Evolutionary conservation across 2,113 vertebrate species (phyloP).

Genomic region (Panthera uncia): DNA sequence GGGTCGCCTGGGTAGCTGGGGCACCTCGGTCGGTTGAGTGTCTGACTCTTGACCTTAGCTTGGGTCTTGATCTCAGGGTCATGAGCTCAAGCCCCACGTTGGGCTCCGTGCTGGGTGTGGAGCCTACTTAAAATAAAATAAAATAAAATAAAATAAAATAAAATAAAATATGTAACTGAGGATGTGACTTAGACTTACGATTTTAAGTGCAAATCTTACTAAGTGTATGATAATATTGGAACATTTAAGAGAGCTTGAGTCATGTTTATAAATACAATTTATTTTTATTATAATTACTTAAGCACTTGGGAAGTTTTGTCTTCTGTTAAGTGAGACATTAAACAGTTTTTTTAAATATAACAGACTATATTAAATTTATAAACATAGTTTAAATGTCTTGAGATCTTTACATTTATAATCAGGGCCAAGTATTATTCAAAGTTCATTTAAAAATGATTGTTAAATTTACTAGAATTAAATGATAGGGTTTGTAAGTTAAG

Average conservation of each 20-base stretch:
- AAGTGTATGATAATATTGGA: neutral
- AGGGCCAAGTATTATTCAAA: neutral
- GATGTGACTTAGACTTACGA: neutral
- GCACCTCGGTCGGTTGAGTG: too few relatives aligned
- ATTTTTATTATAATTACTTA: constrained; percentile 17
- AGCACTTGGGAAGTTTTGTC: neutral
- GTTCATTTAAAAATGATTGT: neutral
- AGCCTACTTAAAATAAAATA: too few relatives aligned
- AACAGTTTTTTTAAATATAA: neutral
- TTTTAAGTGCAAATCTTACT: constrained; percentile 33
- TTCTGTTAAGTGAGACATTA: neutral
- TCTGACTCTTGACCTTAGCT: too few relatives aligned
- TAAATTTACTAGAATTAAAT: constrained; percentile 33
- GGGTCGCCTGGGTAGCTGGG: too few relatives aligned
- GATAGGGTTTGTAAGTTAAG: neutral
- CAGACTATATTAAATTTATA: constrained; percentile 11
- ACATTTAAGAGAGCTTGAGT: constrained; percentile 30
- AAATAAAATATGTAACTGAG: neutral
- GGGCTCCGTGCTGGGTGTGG: too few relatives aligned
- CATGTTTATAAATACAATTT: neutral
- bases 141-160: too few relatives aligned
- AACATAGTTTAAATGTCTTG: constrained; percentile 12
- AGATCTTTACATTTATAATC: neutral
- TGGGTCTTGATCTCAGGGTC: too few relatives aligned
- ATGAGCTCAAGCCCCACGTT: too few relatives aligned